These are phyloP conservation scores for Lophius piscatorius DNA, from an alignment of 2,113 vertebrate species.

Conservation along the genomic window DNA sequence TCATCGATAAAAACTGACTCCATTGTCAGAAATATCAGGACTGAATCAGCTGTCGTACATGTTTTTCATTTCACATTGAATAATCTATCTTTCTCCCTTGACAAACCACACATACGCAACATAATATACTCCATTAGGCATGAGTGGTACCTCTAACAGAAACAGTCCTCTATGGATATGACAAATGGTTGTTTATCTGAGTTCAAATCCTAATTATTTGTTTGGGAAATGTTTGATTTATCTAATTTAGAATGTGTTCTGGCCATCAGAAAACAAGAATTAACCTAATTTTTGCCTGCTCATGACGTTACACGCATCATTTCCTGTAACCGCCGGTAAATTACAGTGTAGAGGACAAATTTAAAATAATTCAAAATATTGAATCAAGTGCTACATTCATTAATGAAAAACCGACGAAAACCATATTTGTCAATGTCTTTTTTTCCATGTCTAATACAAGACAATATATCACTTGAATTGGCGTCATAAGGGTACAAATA, in stretches of 20 bases:
- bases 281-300: not conserved
- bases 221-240: not conserved
- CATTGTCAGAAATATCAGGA: slow-evolving; percentile 11
- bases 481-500: too few species aligned
- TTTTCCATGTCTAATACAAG: too few species aligned
- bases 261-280: not conserved
- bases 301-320: too few species aligned
- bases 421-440: too few species aligned
- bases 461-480: too few species aligned
- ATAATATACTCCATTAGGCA: not conserved
- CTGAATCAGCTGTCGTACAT: slow-evolving; percentile 2
- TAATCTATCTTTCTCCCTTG: not conserved
- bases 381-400: too few species aligned
- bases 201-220: not conserved
- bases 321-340: not conserved
- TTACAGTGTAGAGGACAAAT: not conserved
- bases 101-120: not conserved
- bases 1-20: slow-evolving; percentile 14
- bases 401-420: too few species aligned
- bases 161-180: not conserved
- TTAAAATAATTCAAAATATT: too few species aligned
- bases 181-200: not conserved
- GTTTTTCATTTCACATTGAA: not conserved
- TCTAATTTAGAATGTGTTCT: not conserved
- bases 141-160: not conserved